Conservation (phyloP, 2,113 vertebrate species). For the Spea multiplicata region DNA sequence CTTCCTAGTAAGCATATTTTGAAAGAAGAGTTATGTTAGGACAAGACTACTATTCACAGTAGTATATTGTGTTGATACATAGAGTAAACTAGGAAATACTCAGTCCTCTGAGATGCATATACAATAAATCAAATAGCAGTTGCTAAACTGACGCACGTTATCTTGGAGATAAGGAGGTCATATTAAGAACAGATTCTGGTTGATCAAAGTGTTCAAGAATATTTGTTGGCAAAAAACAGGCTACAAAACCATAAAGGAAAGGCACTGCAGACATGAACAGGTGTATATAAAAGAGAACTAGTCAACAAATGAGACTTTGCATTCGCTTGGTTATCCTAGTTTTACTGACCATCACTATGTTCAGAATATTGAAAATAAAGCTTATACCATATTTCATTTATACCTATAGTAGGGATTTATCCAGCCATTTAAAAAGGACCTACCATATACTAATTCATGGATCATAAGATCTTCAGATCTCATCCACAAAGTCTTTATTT, state of each 20-base stretch:
- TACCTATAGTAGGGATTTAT: too few relatives aligned
- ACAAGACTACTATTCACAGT: too few relatives aligned
- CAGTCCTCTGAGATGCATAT: background rate
- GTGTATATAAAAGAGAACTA: background rate
- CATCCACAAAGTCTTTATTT: too few relatives aligned
- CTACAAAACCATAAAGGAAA: conserved; percentile 2
- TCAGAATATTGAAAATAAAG: too few relatives aligned
- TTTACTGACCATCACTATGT: background rate
- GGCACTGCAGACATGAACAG: background rate
- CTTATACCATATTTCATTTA: too few relatives aligned
- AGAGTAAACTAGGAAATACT: too few relatives aligned
- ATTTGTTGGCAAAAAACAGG: background rate
- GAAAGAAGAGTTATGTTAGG: too few relatives aligned
- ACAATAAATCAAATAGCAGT: background rate
- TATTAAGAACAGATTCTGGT: background rate
- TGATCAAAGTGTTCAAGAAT: background rate
- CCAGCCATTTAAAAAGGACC: too few relatives aligned
- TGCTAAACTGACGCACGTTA: background rate
- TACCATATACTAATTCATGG: too few relatives aligned
- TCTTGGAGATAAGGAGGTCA: background rate
- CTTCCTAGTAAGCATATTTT: too few relatives aligned
- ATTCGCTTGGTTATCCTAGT: background rate
- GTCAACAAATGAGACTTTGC: background rate
- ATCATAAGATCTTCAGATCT: too few relatives aligned
- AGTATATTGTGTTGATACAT: too few relatives aligned